Evolutionary conservation across 2,797 vertebrate genomes (phyloP).

Genomic region (Alcedo atthis): DNA sequence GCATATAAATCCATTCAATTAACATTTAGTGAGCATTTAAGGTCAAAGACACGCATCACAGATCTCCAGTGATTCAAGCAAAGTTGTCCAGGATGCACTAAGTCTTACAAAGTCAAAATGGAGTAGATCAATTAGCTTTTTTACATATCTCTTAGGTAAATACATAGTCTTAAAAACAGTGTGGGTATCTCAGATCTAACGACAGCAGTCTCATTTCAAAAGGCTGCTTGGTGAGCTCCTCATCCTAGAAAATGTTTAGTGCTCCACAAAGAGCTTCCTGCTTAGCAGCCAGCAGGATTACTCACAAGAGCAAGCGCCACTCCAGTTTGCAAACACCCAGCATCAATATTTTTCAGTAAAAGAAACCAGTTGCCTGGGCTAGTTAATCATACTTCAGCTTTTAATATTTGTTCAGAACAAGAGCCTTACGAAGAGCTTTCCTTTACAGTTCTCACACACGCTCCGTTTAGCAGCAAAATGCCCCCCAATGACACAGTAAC

Average conservation of each 20-base stretch:
- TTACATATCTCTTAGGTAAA: background rate
- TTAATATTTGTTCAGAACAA: background rate
- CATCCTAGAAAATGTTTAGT: background rate
- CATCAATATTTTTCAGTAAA: background rate
- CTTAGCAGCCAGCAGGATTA: background rate
- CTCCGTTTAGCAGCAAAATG: background rate
- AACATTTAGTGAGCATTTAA: background rate
- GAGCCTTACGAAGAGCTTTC: background rate
- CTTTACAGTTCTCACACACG: background rate
- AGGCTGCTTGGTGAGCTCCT: background rate
- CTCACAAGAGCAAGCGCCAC: background rate
- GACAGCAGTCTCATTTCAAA: background rate
- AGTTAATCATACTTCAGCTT: background rate
- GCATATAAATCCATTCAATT: background rate
- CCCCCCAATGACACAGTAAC: background rate
- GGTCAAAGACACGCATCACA: background rate
- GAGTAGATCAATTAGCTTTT: background rate
- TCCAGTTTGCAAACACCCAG: background rate
- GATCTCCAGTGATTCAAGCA: background rate
- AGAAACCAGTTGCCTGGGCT: background rate
- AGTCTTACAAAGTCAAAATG: background rate
- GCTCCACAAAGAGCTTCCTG: background rate
- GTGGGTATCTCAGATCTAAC: background rate
- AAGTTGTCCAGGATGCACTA: background rate
- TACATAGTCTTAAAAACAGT: background rate